phyloP scores from a whole-genome alignment of 2,797 vertebrate genomes.

The Triplophysa bombifrons region DNA sequence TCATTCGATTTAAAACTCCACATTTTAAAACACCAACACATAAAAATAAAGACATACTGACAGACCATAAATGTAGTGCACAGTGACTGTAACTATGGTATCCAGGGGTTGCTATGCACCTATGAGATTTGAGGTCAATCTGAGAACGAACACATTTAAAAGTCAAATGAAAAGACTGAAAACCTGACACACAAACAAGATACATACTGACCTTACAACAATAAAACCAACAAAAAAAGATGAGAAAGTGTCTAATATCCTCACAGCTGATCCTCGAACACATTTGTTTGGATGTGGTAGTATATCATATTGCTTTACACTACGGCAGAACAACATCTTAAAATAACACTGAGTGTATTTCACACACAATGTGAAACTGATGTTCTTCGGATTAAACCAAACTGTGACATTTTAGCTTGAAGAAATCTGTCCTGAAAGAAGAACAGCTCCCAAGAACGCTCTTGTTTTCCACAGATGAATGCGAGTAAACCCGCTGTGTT shows the following conservation, averaged over 20 bases:
- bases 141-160: not conserved
- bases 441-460: no score
- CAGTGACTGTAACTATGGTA: not conserved
- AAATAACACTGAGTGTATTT: not conserved
- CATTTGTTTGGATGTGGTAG: not conserved
- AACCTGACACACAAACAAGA: not conserved
- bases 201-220: slow-evolving; percentile 3
- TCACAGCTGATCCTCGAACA: not conserved
- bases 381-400: no score
- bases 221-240: not conserved
- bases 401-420: not conserved
- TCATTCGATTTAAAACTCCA: not conserved
- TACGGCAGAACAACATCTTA: not conserved
- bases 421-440: not conserved
- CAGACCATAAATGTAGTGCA: not conserved
- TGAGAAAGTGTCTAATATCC: not conserved
- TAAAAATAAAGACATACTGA: no score
- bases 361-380: not conserved
- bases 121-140: not conserved
- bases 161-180: not conserved
- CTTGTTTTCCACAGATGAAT: not conserved
- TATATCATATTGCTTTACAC: not conserved
- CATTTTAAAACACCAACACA: no score
- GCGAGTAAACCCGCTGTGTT: not conserved
- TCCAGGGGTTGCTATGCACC: not conserved